Evolutionary conservation across 2,113 vertebrate genomes (phyloP), one percentile per base, ranked within the genome.

Genomic region (Cynocephalus volans): DNA sequence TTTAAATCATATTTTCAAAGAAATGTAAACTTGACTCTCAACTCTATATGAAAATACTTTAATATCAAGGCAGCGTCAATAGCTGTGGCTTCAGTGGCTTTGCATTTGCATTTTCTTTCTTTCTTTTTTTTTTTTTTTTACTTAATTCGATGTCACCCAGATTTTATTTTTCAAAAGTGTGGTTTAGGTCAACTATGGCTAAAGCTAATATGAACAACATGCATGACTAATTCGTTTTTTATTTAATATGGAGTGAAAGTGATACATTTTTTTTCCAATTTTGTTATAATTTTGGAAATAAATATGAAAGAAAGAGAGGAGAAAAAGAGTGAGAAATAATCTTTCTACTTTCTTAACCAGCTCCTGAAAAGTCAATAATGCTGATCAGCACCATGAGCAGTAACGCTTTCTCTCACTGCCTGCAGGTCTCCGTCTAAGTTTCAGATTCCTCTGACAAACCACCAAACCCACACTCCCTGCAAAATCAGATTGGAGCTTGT

Each of bases 1-100:
- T 58, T 67, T 85, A 95, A 81, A 85, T 76, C 11, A 82, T 58
- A 80, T n/a, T 96, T 86, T 88, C 56, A 86, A 87, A 83, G 15
- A 79, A 75, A 87, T 48, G 28, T 0, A 90, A 31, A 15, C 19
- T 48, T 60, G 26, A 28, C 13, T 86, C 72, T 95, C n/a, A 90
- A 88, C 56, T 85, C 15, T 64, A 69, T 50, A 90, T 67, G 6
- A 84, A 96, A 83, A 73, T 41, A 56, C 13, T 75, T 94, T 83
- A 67, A 48, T 45, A 77, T 45, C 10, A 93, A 65, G 48, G 1
- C 6, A 69, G 3, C 6, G 15, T 54, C 33, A 70, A 31, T 21
- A 52, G 15, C 24, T n/a, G 17, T 14, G 6, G 24, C 33, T 94
- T 76, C 36, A 26, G 28, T 13, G 2, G 8, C 33, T 80, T 80